These are phyloP conservation scores for Acanthopagrus latus DNA, from an alignment of 2,797 vertebrate genomes.

Conservation along the genomic window DNA sequence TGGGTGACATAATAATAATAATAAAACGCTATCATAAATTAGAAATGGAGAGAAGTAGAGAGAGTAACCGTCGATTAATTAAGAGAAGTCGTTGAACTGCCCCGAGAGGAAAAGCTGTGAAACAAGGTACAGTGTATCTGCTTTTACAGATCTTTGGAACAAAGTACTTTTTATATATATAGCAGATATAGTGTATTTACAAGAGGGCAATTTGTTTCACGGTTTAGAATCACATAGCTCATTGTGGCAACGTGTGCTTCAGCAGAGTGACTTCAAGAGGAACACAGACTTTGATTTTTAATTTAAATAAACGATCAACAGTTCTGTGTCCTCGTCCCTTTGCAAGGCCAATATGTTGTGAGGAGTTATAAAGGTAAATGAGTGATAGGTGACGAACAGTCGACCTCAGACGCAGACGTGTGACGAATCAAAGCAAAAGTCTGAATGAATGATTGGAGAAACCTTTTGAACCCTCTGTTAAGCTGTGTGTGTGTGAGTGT, in stretches of 20 bases:
- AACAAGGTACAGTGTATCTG: background rate
- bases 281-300: background rate
- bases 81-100: background rate
- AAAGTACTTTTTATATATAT: too few relatives aligned
- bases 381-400: background rate
- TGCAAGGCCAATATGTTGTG: background rate
- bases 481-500: too few relatives aligned
- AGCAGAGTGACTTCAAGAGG: too few relatives aligned
- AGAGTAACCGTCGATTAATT: conserved; percentile 34
- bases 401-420: too few relatives aligned
- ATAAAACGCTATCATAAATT: conserved; percentile 7
- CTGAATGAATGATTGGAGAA: too few relatives aligned
- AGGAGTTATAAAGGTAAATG: background rate
- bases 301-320: too few relatives aligned
- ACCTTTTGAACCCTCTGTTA: too few relatives aligned
- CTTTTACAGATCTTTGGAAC: background rate
- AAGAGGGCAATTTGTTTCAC: background rate
- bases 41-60: background rate
- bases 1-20: conserved; percentile 21
- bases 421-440: too few relatives aligned
- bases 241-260: too few relatives aligned
- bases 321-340: background rate
- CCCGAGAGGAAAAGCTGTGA: background rate
- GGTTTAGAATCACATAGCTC: background rate
- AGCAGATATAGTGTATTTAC: background rate